Evolutionary conservation across 2,797 vertebrate genomes (phyloP), one percentile per base, ranked within the genome.

Genomic region (Myotis myotis): DNA sequence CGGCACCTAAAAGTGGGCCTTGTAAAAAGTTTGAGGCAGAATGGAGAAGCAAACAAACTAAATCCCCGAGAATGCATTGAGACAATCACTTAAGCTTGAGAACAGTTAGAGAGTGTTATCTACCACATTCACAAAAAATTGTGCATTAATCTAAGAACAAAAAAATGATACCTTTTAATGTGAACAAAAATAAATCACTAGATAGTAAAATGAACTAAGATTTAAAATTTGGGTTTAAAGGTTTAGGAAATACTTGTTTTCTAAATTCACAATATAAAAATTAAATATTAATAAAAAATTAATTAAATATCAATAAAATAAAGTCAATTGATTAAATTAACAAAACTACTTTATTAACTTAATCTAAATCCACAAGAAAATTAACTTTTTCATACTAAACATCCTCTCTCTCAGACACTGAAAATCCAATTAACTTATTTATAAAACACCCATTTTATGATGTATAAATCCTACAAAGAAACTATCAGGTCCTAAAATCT

Each of bases 111-210:
- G 94, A 93, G 33, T 83, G 62, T 68, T 87, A 70, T 78, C 19
- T 49, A 30, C 28, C 44, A 89, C 44, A 41, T 70, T 92, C 33
- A 79, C 62, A 36, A 79, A 93, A 92, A 28, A 57, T 28, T 51
- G n/a, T 41, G 47, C 2, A 25, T 82, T 82, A 90, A 47, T 66
- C 41, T 74, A 95, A 92, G 23, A 90, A 90, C 11, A 88, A 51
- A 94, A 94, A 93, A 95, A 82, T 81, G 8, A 95, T 92, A 83
- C 0, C 16, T 81, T 93, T 57, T 68, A 83, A 55, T 89, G 82
- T 84, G 72, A 93, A 78, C 9, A 15, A 89, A 89, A 91, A 91
- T 90, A 81, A 64, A 23, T 71, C 41, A 68, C 38, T 72, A 55
- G 6, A 38, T 55, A 91, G 74, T 91, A 85, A 91, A 91, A 74